Conservation (phyloP, 2,888 invertebrate genomes). For the Sepioteuthis lessoniana region DNA sequence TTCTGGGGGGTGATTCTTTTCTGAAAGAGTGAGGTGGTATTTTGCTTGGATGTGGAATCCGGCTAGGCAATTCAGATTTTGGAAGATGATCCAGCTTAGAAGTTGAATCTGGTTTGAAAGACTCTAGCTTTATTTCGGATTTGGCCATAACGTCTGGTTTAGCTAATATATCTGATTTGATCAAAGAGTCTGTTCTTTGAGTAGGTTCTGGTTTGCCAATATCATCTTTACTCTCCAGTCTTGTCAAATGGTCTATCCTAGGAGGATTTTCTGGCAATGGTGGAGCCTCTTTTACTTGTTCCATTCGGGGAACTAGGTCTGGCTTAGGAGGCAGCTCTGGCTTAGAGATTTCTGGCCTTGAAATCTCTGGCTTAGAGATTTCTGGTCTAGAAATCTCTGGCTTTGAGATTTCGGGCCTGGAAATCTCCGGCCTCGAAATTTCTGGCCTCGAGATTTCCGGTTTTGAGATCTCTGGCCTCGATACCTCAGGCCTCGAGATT, state of each 20-base stretch:
- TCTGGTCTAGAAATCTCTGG: background rate
- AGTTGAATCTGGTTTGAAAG: background rate
- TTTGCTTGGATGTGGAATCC: constrained; percentile 44
- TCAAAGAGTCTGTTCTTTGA: constrained; percentile 25
- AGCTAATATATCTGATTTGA: background rate
- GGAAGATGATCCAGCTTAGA: constrained; percentile 34
- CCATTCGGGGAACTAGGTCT: constrained; percentile 39
- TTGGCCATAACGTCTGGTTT: constrained; percentile 39
- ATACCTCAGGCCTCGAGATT: background rate
- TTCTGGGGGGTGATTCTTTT: constrained; percentile 44
- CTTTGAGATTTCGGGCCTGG: background rate
- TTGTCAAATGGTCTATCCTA: constrained; percentile 43
- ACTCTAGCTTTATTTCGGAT: constrained; percentile 35
- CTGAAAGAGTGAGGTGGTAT: constrained; percentile 39
- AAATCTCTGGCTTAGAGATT: background rate
- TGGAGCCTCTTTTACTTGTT: constrained; percentile 44
- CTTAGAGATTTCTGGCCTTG: background rate
- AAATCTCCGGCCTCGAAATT: background rate
- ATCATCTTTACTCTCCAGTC: background rate
- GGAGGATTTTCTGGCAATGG: constrained; percentile 36
- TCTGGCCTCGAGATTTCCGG: background rate
- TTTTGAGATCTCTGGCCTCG: too few species aligned
- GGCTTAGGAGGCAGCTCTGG: constrained; percentile 44
- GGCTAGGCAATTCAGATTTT: constrained; percentile 36
- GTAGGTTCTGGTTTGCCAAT: background rate